Conservation (phyloP, 2,888 invertebrate species). For the Pyrochroa serraticornis region DNA sequence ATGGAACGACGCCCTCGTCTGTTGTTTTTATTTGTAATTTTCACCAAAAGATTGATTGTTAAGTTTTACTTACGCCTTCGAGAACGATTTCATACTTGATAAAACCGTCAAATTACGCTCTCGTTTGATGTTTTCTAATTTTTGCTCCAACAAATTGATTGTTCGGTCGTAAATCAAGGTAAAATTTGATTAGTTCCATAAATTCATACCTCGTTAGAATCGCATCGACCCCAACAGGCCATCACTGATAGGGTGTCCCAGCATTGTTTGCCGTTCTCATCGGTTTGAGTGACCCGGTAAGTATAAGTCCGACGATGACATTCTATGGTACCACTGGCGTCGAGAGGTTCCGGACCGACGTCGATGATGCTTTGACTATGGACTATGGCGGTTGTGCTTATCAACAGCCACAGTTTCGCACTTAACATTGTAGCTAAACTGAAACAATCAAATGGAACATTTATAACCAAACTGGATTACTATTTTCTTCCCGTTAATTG, state of each 20-base stretch:
- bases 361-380: constrained; percentile 41
- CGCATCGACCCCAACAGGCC: constrained; percentile 83
- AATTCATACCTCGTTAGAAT: constrained; percentile 75
- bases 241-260: constrained; percentile 77
- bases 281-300: constrained; percentile 69
- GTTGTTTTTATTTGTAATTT: no score
- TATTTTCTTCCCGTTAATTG: no score
- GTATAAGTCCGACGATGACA: constrained; percentile 72
- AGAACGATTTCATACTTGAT: no score
- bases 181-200: constrained; percentile 9
- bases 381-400: constrained; percentile 10
- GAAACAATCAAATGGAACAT: constrained; percentile 3
- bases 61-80: no score
- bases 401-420: constrained; percentile 15
- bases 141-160: no score
- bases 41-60: no score
- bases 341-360: constrained; percentile 40
- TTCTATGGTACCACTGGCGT: constrained; percentile 62
- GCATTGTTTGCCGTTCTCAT: constrained; percentile 70
- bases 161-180: not conserved
- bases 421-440: constrained; percentile 6
- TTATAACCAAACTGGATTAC: no score
- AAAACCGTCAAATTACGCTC: no score
- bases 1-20: no score
- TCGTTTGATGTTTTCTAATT: no score